These are phyloP conservation scores for Papilio protenor DNA, from an alignment of 2,888 invertebrate genomes.

Conservation along the genomic window DNA sequence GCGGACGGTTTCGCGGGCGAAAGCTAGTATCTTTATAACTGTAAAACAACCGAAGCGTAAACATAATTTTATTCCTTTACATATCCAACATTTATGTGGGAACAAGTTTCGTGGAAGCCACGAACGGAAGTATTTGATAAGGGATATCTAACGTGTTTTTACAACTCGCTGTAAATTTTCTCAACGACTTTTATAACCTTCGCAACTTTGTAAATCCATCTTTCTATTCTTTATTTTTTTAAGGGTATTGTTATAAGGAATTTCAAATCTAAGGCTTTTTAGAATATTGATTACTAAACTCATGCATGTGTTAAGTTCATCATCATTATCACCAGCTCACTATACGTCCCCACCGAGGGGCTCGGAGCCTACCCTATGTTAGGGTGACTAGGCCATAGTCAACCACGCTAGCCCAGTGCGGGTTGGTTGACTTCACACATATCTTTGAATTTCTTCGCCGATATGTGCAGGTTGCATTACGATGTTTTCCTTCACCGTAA, in stretches of 20 bases:
- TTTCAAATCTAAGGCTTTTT: background rate
- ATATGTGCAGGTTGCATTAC: too few species aligned
- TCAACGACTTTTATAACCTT: slow-evolving; percentile 8
- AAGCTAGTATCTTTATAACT: too few species aligned
- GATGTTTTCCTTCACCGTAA: too few species aligned
- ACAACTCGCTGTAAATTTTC: slow-evolving; percentile 22
- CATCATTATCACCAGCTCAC: too few species aligned
- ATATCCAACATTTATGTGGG: background rate
- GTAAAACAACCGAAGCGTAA: background rate
- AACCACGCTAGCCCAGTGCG: too few species aligned
- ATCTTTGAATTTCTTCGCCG: too few species aligned
- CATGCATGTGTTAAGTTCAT: too few species aligned
- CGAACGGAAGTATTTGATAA: slow-evolving; percentile 21
- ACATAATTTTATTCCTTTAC: background rate
- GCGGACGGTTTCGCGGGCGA: too few species aligned
- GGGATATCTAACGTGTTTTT: slow-evolving; percentile 13
- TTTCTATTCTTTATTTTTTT: background rate
- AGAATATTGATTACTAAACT: background rate
- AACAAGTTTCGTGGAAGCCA: background rate
- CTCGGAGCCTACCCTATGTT: too few species aligned
- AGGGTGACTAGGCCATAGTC: too few species aligned
- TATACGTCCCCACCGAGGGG: too few species aligned
- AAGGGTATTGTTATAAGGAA: background rate
- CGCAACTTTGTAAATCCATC: background rate
- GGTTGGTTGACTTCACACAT: too few species aligned